phyloP scores from a whole-genome alignment of 2,113 vertebrate genomes.

The Thinocorus orbignyianus region DNA sequence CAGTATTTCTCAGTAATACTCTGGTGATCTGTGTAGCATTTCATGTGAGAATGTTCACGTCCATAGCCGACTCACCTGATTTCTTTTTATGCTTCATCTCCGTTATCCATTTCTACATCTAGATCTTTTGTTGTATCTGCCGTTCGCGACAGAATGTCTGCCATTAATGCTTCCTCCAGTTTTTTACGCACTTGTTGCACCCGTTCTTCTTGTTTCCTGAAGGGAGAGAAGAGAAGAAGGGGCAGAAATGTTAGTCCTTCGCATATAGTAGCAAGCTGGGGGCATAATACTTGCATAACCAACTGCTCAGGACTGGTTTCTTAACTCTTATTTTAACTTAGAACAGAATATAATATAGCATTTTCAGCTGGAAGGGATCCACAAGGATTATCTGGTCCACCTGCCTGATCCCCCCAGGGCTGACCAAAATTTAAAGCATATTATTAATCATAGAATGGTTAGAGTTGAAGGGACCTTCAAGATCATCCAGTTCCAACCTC shows the following conservation, averaged over 20 bases:
- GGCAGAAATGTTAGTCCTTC: not conserved
- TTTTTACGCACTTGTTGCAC: slow-evolving; percentile 88
- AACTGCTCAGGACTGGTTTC: not conserved
- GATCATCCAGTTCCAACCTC: too few relatives aligned
- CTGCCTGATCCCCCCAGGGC: not conserved
- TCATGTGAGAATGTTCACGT: not conserved
- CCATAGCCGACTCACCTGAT: slow-evolving; percentile 53
- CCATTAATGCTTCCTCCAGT: slow-evolving; percentile 90
- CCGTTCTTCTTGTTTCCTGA: slow-evolving; percentile 90
- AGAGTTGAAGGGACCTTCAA: too few relatives aligned
- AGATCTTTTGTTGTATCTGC: slow-evolving; percentile 77
- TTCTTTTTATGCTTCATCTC: slow-evolving; percentile 72
- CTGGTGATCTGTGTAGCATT: not conserved
- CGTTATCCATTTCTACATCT: slow-evolving; percentile 72
- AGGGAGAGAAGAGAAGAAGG: not conserved
- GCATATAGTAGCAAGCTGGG: not conserved
- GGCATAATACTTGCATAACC: not conserved
- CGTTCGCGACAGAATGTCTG: slow-evolving; percentile 84
- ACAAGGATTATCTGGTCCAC: not conserved
- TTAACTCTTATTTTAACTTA: not conserved
- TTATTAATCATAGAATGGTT: not conserved
- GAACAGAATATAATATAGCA: not conserved
- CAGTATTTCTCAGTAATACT: too few relatives aligned
- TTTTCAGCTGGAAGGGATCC: not conserved
- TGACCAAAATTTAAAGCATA: not conserved